A percentile compares a stretch with the other conserved stretches of the same genome.
Conservation (phyloP, 2,888 invertebrate species). For the Bimastos eiseni region DNA sequence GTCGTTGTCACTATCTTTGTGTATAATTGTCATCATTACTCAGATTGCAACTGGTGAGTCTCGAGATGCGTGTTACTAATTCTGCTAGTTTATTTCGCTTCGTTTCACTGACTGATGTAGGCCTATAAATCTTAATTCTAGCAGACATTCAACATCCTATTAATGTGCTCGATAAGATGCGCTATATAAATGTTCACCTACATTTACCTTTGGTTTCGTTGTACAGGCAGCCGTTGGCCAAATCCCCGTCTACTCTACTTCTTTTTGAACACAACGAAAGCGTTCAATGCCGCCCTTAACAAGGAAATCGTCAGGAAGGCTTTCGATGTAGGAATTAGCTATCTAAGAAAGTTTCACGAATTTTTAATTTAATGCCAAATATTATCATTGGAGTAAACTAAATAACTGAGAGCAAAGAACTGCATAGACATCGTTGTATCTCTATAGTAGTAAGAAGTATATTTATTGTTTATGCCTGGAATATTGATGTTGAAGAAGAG, state of each 20-base stretch:
- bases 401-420: background rate
- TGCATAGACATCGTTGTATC: too few species aligned
- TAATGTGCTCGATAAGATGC: background rate
- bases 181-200: background rate
- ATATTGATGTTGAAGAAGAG: too few species aligned
- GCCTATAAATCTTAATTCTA: too few species aligned
- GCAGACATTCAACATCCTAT: too few species aligned
- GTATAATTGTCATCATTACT: background rate
- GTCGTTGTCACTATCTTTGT: background rate
- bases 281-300: background rate
- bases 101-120: too few species aligned
- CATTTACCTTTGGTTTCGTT: background rate
- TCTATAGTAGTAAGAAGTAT: too few species aligned
- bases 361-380: background rate
- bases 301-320: background rate
- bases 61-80: too few species aligned
- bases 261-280: background rate
- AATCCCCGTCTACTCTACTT: background rate
- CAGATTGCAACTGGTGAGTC: background rate
- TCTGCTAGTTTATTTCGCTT: too few species aligned
- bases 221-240: background rate
- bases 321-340: background rate
- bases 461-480: too few species aligned
- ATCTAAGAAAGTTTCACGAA: background rate
- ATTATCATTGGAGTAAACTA: background rate